Evolutionary conservation across 2,888 invertebrate species (phyloP), one percentile per base, ranked within the genome.

Genomic region (Diogma glabrata): DNA sequence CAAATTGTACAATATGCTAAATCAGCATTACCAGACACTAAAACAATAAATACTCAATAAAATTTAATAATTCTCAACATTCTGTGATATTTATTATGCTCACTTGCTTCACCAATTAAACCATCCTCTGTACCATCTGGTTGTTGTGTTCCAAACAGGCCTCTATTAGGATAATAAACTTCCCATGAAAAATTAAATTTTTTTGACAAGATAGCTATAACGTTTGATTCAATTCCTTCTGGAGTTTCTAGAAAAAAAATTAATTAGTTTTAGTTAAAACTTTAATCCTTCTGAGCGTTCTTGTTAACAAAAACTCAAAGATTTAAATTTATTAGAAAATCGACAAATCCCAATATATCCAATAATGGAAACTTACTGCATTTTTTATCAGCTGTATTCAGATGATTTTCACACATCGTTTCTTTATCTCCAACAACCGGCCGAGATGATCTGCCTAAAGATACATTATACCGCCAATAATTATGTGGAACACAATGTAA

Each of bases 141-240:
- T 48, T 30, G 20, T 6, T 8, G 22, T 12, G 48, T 30, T 7
- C 48, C 48, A 22, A 33, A 48, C 4, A 20, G 20, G 3, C 48
- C 48, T 7, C 9, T 20, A 10, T 20, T 6, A 12, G 48, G 48
- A 19, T 20, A 24, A 30, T 24, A 30, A 33, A 48, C 22, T 8
- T 14, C 33, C 48, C 48, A 48, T 12, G 48, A 24, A 16, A 48
- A 48, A 24, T 48, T 48, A 19, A 48, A 48, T 30, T 48, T 20
- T 19, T 48, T 22, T n/a, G 48, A 17, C 4, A 48, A 33, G 16
- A 48, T 16, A 5, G n/a, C 4, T 33, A 33, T 30, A 12, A 48
- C 14, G 6, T 33, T n/a, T 3, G 48, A 23, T 20, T 30, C 30
- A 20, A 48, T 33, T 8, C 48, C 48, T 24, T 33, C 33, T 8